Base-by-base conservation (phyloP, 2,888 invertebrate species). In the Zootermopsis nevadensis region DNA sequence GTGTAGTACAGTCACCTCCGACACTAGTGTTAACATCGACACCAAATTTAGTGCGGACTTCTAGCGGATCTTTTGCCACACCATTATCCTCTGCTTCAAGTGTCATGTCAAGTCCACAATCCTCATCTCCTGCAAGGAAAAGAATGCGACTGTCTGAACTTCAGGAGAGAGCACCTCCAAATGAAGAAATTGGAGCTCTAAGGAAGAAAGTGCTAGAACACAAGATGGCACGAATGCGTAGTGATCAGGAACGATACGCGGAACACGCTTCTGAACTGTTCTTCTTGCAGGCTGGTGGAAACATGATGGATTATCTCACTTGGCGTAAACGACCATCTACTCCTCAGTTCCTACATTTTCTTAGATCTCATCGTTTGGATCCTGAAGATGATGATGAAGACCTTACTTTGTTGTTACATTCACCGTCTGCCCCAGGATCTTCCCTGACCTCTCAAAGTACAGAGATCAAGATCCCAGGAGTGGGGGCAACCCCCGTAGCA, bases 261-360 rank as follows among this genome's bases (percentile, higher is more conserved):
- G 96, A 96, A 89, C 94, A 94, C 90, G 93, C 94, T 87, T 93
- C 95, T 87, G 97, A 98, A 91, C 91, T 95, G 87, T 98, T 94
- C 91, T 97, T 95, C 90, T 93, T 98, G 87, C 95, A 96, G 90
- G 93, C 93, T 87, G 95, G 95, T 87, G 96, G 96, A 85, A 96
- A 96, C 90, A 93, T 97, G 92, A 94, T 97, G 93, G 98, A 98
- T 89, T 96, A 95, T 90, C 93, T 93, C 86, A 91, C 93, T 86
- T 98, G 97, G 95, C 94, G 95, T 86, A 96, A 96, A 89, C 92
- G 95, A 87, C 94, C 96, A 86, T 93, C 95, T 83, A 93, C 94
- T 86, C 93, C 94, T 84, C 94, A 94, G 89, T 94, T 95, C 88
- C 88, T 94, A 84, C 92, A 94, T 82, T 96, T 95, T 89, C 91